These are phyloP conservation scores for Caenorhabditis briggsae DNA, from an alignment of 1,140 invertebrate species.

Conservation along the genomic window DNA sequence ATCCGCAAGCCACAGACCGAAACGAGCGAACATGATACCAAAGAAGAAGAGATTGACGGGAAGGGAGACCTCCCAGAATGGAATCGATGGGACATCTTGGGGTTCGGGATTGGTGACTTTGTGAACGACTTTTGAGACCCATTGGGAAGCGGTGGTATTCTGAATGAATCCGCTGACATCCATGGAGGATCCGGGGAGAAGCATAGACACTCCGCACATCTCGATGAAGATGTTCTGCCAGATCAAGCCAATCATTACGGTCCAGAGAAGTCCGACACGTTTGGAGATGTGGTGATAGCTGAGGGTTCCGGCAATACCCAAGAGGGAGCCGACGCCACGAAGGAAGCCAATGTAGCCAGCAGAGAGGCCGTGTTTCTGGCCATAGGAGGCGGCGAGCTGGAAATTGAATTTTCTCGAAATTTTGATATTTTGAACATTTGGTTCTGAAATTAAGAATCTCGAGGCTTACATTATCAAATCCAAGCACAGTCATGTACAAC, in stretches of 20 bases:
- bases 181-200: constrained; percentile 81
- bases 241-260: constrained; percentile 68
- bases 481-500: constrained; percentile 73
- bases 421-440: neutral
- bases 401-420: no score
- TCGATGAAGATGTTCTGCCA: constrained; percentile 73
- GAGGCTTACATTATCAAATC: constrained; percentile 72
- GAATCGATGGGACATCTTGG: constrained; percentile 1
- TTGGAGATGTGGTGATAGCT: constrained; percentile 59
- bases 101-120: neutral
- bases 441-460: no score
- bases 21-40: constrained; percentile 40
- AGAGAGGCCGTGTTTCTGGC: constrained; percentile 64
- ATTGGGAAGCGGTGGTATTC: neutral
- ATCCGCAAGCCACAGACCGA: constrained; percentile 69
- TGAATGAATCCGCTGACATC: constrained; percentile 72
- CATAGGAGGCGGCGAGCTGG: constrained; percentile 68
- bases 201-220: constrained; percentile 80
- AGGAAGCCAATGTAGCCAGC: constrained; percentile 67
- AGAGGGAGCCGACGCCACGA: constrained; percentile 58
- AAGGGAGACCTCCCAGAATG: neutral
- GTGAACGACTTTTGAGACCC: neutral
- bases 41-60: constrained; percentile 59
- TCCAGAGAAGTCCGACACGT: constrained; percentile 64
- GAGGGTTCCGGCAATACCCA: constrained; percentile 65